A percentile compares a stretch with the other conserved stretches of the same genome.
These are phyloP conservation scores for Anastrepha ludens DNA, from an alignment of 1,140 invertebrate genomes.

Conservation along the genomic window DNA sequence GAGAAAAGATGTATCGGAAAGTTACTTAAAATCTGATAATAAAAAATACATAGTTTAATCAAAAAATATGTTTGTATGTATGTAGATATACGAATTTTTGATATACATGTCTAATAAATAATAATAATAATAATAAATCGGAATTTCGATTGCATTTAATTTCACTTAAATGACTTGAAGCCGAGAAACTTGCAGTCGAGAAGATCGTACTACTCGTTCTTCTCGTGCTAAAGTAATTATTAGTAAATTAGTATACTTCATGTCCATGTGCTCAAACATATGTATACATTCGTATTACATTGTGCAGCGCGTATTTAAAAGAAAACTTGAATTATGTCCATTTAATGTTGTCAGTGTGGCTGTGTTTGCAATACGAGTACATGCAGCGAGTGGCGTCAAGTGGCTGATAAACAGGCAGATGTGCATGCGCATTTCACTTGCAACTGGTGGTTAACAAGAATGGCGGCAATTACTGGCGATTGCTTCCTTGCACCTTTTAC, in stretches of 20 bases:
- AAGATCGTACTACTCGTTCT: neutral
- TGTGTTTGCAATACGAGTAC: neutral
- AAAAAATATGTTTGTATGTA: no score
- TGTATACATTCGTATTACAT: neutral
- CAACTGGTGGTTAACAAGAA: constrained; percentile 69
- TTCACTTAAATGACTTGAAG: neutral
- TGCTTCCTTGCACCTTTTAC: constrained; percentile 72
- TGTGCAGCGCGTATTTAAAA: neutral
- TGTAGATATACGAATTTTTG: no score
- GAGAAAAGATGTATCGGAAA: no score
- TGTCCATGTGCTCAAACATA: neutral
- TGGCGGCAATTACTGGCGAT: constrained; percentile 72
- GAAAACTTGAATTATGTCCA: neutral
- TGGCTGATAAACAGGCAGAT: neutral
- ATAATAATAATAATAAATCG: no score
- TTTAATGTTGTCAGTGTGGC: neutral
- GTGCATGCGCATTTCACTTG: constrained; percentile 62
- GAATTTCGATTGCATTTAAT: neutral
- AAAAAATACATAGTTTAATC: no score
- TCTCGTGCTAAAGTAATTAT: neutral
- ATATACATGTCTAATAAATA: no score
- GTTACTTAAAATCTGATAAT: no score
- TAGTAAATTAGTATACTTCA: neutral
- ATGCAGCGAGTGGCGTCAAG: neutral
- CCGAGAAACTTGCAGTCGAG: neutral